These are phyloP conservation scores for Chrysoperla carnea DNA, from an alignment of 1,140 invertebrate species.

Conservation along the genomic window DNA sequence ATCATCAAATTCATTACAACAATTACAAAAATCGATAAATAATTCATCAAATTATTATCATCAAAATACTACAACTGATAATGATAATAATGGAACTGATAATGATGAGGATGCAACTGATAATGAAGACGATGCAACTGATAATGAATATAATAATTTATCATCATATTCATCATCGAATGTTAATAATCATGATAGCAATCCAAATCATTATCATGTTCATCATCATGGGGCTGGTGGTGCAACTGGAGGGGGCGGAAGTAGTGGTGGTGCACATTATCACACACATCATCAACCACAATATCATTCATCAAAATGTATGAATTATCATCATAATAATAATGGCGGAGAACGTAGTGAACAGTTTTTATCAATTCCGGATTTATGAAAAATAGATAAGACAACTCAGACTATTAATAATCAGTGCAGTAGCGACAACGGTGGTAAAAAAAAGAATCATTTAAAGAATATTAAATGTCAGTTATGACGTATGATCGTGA, in stretches of 20 bases:
- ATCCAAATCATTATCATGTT: not conserved
- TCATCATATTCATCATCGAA: not conserved
- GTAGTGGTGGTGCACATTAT: not conserved
- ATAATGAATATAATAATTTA: not conserved
- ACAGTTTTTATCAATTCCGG: constrained; percentile 12
- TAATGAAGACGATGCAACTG: constrained; percentile 8
- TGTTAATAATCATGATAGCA: not conserved
- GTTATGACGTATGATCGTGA: too few species aligned
- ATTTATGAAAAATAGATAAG: constrained; percentile 23
- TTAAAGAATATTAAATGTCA: too few species aligned
- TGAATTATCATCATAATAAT: constrained; percentile 3
- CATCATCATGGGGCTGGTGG: not conserved
- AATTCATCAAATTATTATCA: too few species aligned
- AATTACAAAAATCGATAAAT: constrained; percentile 24
- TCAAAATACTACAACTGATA: too few species aligned
- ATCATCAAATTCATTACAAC: constrained; percentile 45
- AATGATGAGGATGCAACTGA: too few species aligned
- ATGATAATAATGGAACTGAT: too few species aligned
- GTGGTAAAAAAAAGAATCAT: too few species aligned
- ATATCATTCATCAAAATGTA: constrained; percentile 13
- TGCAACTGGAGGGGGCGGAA: not conserved
- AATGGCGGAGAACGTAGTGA: too few species aligned
- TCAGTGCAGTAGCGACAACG: too few species aligned
- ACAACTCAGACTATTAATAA: constrained; percentile 21
- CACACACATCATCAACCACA: constrained; percentile 11